Evolutionary conservation across 2,113 vertebrate species (phyloP), one percentile per base, ranked within the genome.

Genomic region (Anser brachyrhynchus): DNA sequence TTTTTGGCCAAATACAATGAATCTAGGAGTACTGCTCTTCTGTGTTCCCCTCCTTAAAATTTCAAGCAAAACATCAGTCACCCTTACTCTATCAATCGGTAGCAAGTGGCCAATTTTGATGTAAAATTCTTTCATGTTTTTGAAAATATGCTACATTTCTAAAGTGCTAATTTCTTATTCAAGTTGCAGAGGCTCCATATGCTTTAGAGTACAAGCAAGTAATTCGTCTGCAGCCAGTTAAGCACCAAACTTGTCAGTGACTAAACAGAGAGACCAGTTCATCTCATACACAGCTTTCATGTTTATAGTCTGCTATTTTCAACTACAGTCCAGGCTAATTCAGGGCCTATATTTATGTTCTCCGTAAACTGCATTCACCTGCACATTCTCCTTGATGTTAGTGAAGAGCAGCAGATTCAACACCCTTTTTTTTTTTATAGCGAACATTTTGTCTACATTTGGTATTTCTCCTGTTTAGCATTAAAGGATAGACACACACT

Each of bases 71-170:
- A 64, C 23, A 33, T 11, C 3, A 81, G 19, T 39, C 15, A 5
- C 31, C 61, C 80, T 61, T 51, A 76, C 39, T 39, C 0, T 0
- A 51, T n/a, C 3, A 0, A 29, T 71, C 19, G 25, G 5, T 33
- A 66, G 49, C 9, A 82, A 44, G 14, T 22, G 75, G 41, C 58
- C 75, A 46, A n/a, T 4, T 67, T 59, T 41, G 43, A 86, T 83
- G 37, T 1, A 43, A 29, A 79, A 64, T 72, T 64, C 29, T n/a
- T 86, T 51, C 4, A 37, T 11, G 5, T 19, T 62, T 43, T 21
- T 7, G 1, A 20, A 66, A 87, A 84, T 14, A 12, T 16, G 22
- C 20, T 39, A 31, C 2, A 58, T 49, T 29, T 72, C 26, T 51
- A 18, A 88, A 67, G 25, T 54, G 8, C 5, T 62, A 8, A 43